phyloP scores from a whole-genome alignment of 1,140 invertebrate genomes.

The Aphelinus certus region DNA sequence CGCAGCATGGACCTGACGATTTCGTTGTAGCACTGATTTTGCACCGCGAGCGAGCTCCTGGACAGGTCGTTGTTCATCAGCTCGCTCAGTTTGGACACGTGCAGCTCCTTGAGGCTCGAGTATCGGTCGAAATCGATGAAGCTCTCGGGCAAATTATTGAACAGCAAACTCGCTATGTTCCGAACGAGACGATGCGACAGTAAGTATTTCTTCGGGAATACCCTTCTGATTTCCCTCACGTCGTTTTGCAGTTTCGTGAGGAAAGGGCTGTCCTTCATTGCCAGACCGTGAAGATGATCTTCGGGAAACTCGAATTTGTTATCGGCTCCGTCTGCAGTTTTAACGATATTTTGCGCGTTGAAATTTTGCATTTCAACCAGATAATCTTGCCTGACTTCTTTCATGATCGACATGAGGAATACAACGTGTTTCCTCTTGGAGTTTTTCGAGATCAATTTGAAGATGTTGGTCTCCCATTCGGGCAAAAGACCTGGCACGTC shows the following conservation, averaged over 20 bases:
- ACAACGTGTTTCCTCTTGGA: slow-evolving; percentile 43
- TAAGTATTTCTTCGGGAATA: slow-evolving; percentile 52
- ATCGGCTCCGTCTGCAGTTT: neutral
- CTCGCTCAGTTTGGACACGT: slow-evolving; percentile 32
- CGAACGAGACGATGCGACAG: slow-evolving; percentile 54
- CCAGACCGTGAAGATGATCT: too few species aligned
- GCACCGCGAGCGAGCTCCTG: slow-evolving; percentile 42
- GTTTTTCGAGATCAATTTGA: slow-evolving; percentile 48
- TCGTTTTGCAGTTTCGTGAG: too few species aligned
- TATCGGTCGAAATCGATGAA: slow-evolving; percentile 43
- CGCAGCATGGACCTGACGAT: slow-evolving; percentile 44
- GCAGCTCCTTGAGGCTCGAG: slow-evolving; percentile 39
- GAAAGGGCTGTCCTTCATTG: too few species aligned
- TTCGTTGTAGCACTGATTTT: slow-evolving; percentile 55
- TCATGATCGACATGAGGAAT: slow-evolving; percentile 45
- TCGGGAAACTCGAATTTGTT: too few species aligned
- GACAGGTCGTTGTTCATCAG: slow-evolving; percentile 48
- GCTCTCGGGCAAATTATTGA: slow-evolving; percentile 45
- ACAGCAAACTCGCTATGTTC: slow-evolving; percentile 50
- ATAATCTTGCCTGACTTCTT: slow-evolving; percentile 53
- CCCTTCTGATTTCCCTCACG: slow-evolving; percentile 12
- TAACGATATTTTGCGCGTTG: slow-evolving; percentile 26
- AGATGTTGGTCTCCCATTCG: slow-evolving; percentile 53
- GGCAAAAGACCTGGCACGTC: slow-evolving; percentile 40
- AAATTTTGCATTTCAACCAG: slow-evolving; percentile 53